A percentile compares a stretch with the other conserved stretches of the same genome.
These are phyloP conservation scores for Ceyx melanurus DNA, from an alignment of 2,113 vertebrate species.

Conservation along the genomic window DNA sequence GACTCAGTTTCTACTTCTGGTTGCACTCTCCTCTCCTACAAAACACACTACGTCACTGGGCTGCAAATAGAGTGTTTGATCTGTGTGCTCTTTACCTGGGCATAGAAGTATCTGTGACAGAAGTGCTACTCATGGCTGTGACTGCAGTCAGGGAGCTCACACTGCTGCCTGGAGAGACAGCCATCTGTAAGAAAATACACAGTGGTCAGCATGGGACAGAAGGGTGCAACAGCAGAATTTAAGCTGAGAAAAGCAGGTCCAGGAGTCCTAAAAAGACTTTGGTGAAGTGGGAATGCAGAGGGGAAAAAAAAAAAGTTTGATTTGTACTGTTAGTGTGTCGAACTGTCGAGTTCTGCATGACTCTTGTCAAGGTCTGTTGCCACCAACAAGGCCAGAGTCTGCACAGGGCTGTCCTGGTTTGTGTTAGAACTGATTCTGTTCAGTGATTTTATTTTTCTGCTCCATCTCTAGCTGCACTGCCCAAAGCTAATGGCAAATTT, in stretches of 20 bases:
- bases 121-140: constrained; percentile 86
- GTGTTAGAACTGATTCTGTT: too few species aligned
- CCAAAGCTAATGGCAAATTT: too few species aligned
- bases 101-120: constrained; percentile 77
- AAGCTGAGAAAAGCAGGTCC: not conserved
- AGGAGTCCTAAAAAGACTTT: not conserved
- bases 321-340: not conserved
- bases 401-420: not conserved
- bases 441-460: too few species aligned
- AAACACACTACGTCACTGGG: not conserved
- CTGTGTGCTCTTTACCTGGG: constrained; percentile 78
- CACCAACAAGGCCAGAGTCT: not conserved
- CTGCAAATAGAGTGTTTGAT: not conserved
- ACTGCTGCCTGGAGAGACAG: constrained; percentile 87
- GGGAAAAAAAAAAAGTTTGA: not conserved
- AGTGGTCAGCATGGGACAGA: not conserved
- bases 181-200: constrained; percentile 72
- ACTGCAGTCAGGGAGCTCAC: constrained; percentile 91
- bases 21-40: not conserved
- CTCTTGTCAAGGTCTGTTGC: not conserved
- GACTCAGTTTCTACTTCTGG: not conserved
- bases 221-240: not conserved
- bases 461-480: too few species aligned
- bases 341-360: not conserved
- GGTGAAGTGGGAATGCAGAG: not conserved